Percentiles rank a stretch among this genome's conserved stretches.
phyloP scores from a whole-genome alignment of 2,888 invertebrate species.

The Cephonodes hylas region DNA sequence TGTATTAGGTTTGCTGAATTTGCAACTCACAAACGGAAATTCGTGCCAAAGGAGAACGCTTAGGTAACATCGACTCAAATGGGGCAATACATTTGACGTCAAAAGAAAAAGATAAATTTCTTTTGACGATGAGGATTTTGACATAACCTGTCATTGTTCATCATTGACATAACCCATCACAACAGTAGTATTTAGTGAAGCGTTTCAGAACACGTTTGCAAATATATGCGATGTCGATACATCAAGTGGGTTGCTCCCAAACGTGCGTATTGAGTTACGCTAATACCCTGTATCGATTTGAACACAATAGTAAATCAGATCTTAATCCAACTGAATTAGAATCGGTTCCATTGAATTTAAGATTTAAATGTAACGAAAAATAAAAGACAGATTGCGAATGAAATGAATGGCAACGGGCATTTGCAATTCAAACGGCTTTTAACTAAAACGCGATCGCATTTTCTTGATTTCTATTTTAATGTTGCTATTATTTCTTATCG shows the following conservation, averaged over 20 bases:
- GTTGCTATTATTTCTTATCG: constrained; percentile 19
- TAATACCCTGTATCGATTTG: neutral
- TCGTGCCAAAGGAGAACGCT: neutral
- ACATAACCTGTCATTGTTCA: neutral
- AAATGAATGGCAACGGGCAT: constrained; percentile 49
- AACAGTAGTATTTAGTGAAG: neutral
- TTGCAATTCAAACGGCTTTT: constrained; percentile 58
- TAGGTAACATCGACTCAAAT: neutral
- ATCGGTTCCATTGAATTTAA: constrained; percentile 35
- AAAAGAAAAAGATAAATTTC: neutral
- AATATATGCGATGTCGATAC: neutral
- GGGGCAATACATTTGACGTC: neutral
- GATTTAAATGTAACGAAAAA: constrained; percentile 40
- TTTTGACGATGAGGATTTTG: neutral
- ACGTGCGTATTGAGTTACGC: neutral
- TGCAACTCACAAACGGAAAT: neutral
- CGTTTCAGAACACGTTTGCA: neutral
- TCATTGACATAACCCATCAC: neutral
- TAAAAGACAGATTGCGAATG: constrained; percentile 36
- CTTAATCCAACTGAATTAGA: constrained; percentile 20
- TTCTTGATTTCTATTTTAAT: constrained; percentile 40
- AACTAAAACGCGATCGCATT: constrained; percentile 39
- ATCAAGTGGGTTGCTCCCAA: neutral
- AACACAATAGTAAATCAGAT: constrained; percentile 6
- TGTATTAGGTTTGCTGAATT: neutral